Base-by-base conservation (phyloP, 2,797 vertebrate species). In the Microctenopoma lineatum region DNA sequence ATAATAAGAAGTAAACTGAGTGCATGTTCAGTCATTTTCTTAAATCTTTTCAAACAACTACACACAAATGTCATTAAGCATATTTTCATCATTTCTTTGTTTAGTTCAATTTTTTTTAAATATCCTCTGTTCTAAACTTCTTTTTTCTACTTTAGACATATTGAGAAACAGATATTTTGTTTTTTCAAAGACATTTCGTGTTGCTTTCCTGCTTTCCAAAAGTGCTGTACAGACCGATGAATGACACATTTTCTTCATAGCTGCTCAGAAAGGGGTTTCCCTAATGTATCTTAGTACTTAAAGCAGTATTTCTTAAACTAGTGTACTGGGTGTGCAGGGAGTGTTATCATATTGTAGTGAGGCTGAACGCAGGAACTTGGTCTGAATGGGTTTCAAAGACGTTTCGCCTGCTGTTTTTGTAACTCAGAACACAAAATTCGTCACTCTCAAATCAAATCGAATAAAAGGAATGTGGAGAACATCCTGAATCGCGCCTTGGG, bases 11-110 rank as follows among this genome's bases (percentile, higher is more conserved):
- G 79, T 71, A 85, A 89, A 86, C 73, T 77, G 77, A 84, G 76
- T 93, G 94, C 94, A 95, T 95, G 94, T 91, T 89, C 75, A 81
- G 76, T 77, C 66, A 89, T 75, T 93, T 94, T 93, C 83, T 91
- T 92, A 80, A 72, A 60, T 72, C 87, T 92, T 90, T 89, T 87
- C 80, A 87, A 66, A 57, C 70, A 83, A 85, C 34, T 72, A 77
- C 82, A 73, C 63, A 83, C 76, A 75, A 79, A 75, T 69, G 61
- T 71, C 54, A 42, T 76, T 72, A 48, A 34, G n/a, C 21, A 69
- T 25, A 46, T 55, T 61, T 85, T 73, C 70, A 67, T 77, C 51
- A 53, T 86, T 82, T 73, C 55, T 66, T 53, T 9, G 8, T 84
- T 80, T 46, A 16, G 15, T 60, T 74, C 47, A 58, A 54, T 29